Conservation (phyloP, 1,140 invertebrate genomes). For the Chrysopa pallens region DNA sequence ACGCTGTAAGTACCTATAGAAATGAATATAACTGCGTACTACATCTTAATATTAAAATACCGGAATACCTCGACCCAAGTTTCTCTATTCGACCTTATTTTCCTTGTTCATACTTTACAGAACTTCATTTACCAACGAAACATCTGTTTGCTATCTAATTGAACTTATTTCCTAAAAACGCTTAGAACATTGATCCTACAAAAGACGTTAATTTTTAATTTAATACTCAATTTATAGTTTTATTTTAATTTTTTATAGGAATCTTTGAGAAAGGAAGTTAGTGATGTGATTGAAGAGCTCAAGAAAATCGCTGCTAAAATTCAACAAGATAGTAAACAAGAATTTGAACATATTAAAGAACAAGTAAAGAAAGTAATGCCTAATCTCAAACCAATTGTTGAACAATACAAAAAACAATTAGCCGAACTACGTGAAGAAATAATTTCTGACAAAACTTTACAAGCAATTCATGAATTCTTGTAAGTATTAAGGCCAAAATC, state of each 20-base stretch:
- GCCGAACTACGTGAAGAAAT: constrained; percentile 42
- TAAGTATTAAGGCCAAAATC: constrained; percentile 22
- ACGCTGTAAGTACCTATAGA: constrained; percentile 26
- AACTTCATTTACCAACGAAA: too few relatives aligned
- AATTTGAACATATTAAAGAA: constrained; percentile 17
- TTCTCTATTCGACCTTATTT: too few relatives aligned
- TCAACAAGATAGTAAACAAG: constrained; percentile 13
- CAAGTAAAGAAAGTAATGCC: constrained; percentile 35
- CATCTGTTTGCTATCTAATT: too few relatives aligned
- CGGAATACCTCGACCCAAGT: too few relatives aligned
- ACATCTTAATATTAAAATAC: too few relatives aligned
- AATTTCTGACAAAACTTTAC: constrained; percentile 39
- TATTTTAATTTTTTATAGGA: constrained; percentile 2
- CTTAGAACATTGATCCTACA: too few relatives aligned
- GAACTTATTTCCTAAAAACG: too few relatives aligned
- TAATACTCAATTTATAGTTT: too few relatives aligned
- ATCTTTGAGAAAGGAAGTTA: constrained; percentile 2
- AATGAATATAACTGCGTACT: too few relatives aligned
- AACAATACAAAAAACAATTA: constrained; percentile 37
- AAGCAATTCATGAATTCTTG: constrained; percentile 41
- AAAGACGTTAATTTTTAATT: too few relatives aligned
- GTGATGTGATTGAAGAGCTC: constrained; percentile 14
- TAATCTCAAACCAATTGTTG: constrained; percentile 33
- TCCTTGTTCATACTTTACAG: too few relatives aligned
- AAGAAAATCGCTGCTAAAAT: constrained; percentile 13